Evolutionary conservation across 2,888 invertebrate genomes (phyloP).

Genomic region (Neuroscelio doddi): DNA sequence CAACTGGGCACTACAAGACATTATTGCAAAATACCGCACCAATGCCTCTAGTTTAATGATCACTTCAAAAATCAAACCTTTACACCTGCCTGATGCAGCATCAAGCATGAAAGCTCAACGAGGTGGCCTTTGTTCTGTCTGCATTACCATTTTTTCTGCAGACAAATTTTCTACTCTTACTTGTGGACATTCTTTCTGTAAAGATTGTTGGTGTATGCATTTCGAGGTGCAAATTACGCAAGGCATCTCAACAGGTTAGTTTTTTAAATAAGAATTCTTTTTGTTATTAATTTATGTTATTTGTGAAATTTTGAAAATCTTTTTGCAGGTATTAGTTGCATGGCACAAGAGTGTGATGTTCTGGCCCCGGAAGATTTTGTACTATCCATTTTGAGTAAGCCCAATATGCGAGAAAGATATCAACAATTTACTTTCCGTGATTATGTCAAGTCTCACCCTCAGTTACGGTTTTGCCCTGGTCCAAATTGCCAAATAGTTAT

Average conservation of each 20-base stretch:
- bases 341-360: slow-evolving; percentile 95
- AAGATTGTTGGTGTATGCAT: slow-evolving; percentile 96
- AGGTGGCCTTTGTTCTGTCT: slow-evolving; percentile 82
- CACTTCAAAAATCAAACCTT: slow-evolving; percentile 76
- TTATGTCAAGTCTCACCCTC: slow-evolving; percentile 94
- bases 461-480: slow-evolving; percentile 94
- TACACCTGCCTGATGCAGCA: slow-evolving; percentile 62
- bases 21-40: slow-evolving; percentile 86
- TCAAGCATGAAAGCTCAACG: slow-evolving; percentile 59
- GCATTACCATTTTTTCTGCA: slow-evolving; percentile 79
- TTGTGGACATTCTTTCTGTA: slow-evolving; percentile 95
- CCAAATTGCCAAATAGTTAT: slow-evolving; percentile 95
- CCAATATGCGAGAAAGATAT: slow-evolving; percentile 90
- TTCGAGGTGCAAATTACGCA: slow-evolving; percentile 96
- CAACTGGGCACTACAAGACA: slow-evolving; percentile 90
- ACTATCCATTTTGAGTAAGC: slow-evolving; percentile 86
- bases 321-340: slow-evolving; percentile 93
- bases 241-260: slow-evolving; percentile 80
- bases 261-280: neutral
- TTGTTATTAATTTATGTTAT: no score
- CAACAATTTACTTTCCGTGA: slow-evolving; percentile 97
- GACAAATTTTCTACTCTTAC: slow-evolving; percentile 86
- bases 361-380: slow-evolving; percentile 98
- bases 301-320: no score
- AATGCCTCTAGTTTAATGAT: slow-evolving; percentile 81